Percentiles rank a stretch among this genome's conserved stretches.
Evolutionary conservation across 2,888 invertebrate species (phyloP).

Genomic region (Thymelicus acteon): DNA sequence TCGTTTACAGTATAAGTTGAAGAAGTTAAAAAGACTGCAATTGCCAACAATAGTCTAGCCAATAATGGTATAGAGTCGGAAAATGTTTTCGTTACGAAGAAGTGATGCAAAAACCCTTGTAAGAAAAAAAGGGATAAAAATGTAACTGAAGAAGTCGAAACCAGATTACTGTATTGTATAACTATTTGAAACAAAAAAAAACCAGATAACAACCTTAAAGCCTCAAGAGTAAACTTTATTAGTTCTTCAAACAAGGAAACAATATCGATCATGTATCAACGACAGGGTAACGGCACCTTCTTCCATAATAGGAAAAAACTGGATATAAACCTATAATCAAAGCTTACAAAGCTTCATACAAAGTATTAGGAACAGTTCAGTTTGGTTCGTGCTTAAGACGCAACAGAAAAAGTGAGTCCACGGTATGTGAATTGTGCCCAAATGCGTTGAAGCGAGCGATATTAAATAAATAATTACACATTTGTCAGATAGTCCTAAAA

Average conservation of each 20-base stretch:
- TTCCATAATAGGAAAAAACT: conserved; percentile 9
- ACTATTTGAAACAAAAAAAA: background rate
- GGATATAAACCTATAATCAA: background rate
- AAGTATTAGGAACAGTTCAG: background rate
- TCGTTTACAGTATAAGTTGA: too few relatives aligned
- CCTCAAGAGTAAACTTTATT: conserved; percentile 6
- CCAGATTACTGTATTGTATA: background rate
- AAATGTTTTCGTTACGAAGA: background rate
- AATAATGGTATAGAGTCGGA: background rate
- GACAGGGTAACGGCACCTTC: background rate
- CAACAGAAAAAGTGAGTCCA: conserved; percentile 60
- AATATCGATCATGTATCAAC: conserved; percentile 8
- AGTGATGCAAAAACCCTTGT: background rate
- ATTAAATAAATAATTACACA: conserved; percentile 85
- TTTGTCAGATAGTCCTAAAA: conserved; percentile 83
- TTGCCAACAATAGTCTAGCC: too few relatives aligned
- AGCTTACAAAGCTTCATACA: background rate
- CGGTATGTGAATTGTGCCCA: conserved; percentile 80
- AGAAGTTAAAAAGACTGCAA: too few relatives aligned
- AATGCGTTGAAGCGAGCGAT: conserved; percentile 68
- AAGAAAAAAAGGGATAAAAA: background rate
- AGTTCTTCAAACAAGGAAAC: background rate
- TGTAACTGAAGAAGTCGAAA: background rate
- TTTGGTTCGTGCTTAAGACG: conserved; percentile 48
- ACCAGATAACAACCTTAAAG: background rate